Percentiles rank a stretch among this genome's conserved stretches.
phyloP scores from a whole-genome alignment of 2,113 vertebrate species.

The Prionailurus bengalensis region DNA sequence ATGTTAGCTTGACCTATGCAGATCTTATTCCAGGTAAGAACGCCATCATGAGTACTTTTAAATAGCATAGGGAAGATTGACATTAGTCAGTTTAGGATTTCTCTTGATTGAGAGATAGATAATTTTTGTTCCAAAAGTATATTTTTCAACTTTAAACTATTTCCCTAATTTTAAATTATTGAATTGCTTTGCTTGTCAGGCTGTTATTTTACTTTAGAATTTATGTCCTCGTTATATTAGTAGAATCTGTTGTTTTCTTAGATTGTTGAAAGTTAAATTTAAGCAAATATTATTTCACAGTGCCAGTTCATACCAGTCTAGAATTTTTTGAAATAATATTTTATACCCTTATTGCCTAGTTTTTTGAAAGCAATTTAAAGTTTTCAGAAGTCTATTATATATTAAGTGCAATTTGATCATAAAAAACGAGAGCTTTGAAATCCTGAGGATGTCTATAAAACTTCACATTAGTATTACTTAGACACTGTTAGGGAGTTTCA shows the following conservation, averaged over 20 bases:
- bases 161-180: conserved; percentile 61
- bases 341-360: conserved; percentile 35
- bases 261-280: conserved; percentile 58
- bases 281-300: conserved; percentile 33
- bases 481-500: not conserved
- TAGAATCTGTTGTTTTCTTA: conserved; percentile 46
- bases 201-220: conserved; percentile 45
- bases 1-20: conserved; percentile 96
- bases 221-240: not conserved
- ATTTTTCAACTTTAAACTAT: conserved; percentile 72
- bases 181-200: conserved; percentile 58
- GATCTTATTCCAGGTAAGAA: conserved; percentile 97
- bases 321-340: conserved; percentile 17
- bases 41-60: not conserved
- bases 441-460: conserved; percentile 9
- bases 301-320: conserved; percentile 13
- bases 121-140: conserved; percentile 61
- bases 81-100: conserved; percentile 48
- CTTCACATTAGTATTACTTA: conserved; percentile 42
- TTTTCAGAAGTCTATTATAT: conserved; percentile 16
- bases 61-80: conserved; percentile 39
- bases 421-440: conserved; percentile 55
- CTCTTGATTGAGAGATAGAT: conserved; percentile 45
- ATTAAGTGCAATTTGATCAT: conserved; percentile 37
- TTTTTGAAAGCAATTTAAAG: conserved; percentile 57